These are phyloP conservation scores for Leucoptera coffeella DNA, from an alignment of 2,888 invertebrate species.

Conservation along the genomic window DNA sequence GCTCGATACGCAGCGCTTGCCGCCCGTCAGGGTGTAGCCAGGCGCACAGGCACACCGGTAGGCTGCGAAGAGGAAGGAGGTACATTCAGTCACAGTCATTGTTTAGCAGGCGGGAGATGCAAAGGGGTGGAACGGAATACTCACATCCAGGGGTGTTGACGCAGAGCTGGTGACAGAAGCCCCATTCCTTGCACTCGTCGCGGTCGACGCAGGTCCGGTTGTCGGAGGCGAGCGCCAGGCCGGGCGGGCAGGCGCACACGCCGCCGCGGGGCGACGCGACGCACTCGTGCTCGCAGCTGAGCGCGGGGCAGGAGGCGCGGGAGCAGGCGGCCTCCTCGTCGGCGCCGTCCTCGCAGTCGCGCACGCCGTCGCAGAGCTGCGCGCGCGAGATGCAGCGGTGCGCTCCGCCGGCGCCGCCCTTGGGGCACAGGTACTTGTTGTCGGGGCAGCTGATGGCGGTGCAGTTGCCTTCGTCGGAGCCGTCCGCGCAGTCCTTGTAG, in stretches of 20 bases:
- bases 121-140: conserved; percentile 7
- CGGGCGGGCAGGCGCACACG: conserved; percentile 82
- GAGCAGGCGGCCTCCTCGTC: conserved; percentile 88
- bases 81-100: background rate
- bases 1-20: conserved; percentile 55
- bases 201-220: conserved; percentile 86
- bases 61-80: conserved; percentile 27
- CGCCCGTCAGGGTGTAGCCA: conserved; percentile 62
- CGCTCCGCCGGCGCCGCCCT: conserved; percentile 62
- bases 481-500: conserved; percentile 87
- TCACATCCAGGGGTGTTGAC: conserved; percentile 73
- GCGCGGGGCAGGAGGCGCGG: conserved; percentile 73
- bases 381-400: conserved; percentile 84
- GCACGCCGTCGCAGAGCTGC: conserved; percentile 85
- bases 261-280: conserved; percentile 86
- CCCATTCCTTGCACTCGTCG: conserved; percentile 90
- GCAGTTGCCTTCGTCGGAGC: conserved; percentile 84
- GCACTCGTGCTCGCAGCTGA: conserved; percentile 89
- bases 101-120: background rate
- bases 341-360: conserved; percentile 86
- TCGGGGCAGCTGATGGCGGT: conserved; percentile 82
- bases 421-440: conserved; percentile 85
- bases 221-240: conserved; percentile 75
- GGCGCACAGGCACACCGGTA: conserved; percentile 79
- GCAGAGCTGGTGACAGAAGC: conserved; percentile 92